Base-by-base conservation (phyloP, 1,140 invertebrate species). In the Drosophila lowei region DNA sequence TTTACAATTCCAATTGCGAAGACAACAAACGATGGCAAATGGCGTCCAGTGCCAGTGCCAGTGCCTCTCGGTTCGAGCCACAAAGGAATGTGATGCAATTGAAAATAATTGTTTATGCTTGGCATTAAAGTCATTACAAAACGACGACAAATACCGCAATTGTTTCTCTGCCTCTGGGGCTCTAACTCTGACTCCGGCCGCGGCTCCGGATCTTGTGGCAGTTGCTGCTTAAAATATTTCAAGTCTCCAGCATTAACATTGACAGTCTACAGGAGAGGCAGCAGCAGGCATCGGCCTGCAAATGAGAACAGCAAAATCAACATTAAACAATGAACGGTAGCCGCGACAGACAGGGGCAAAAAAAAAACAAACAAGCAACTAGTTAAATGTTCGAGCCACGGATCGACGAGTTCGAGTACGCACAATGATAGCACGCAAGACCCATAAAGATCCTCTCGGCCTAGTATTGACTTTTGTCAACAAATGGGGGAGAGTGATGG, bases 81-180 rank as follows among this genome's bases (percentile, higher is more conserved):
- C 80, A 84, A 85, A 76, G 76, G 80, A 84, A 84, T 84, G 80
- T 85, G 67, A 80, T 85, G 80, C 80, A 85, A 85, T 85, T 86
- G 64, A 65, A 85, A 85, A 85, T 85, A 85, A 85, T 85, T 85
- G 80, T 85, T 85, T 86, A 85, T 83, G 79, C 74, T 75, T 83
- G 79, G 79, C 79, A 83, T 83, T 83, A 83, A 83, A 83, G 78
- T 80, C 80, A 85, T 86, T 85, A 80, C 80, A 85, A 84, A 84
- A 79, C 64, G 68, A 52, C 66, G 55, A 81, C 48, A 62, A 72
- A 72, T 43, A 62, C 77, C 63, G 47, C 52, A 60, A 43, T 57
- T 58, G 43, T 58, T 38, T 9, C 3, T 11, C 38, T 58, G 49
- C 30, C 47, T 23, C 16, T 54, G 47, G n/a, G 34, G 63, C 62